Evolutionary conservation across 1,140 invertebrate species (phyloP).

Genomic region (Drosophila lacertosa): DNA sequence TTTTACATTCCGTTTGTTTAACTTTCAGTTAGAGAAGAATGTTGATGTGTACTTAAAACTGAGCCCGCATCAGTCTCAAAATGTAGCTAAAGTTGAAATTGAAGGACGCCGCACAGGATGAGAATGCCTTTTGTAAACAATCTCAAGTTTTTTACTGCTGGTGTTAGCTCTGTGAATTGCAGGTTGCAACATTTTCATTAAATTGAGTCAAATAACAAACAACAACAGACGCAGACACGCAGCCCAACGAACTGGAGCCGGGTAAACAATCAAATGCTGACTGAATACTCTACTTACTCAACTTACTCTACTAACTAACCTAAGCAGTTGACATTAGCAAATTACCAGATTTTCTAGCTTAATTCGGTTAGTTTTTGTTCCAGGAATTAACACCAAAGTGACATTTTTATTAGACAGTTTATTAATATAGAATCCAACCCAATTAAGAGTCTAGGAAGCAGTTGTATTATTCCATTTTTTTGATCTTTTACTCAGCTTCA

Average conservation of each 20-base stretch:
- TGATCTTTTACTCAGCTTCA: too few relatives aligned
- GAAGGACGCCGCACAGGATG: background rate
- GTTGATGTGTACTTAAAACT: conserved; percentile 68
- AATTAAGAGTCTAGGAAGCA: too few relatives aligned
- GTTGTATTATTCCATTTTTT: too few relatives aligned
- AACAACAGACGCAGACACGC: conserved; percentile 39
- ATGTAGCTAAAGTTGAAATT: background rate
- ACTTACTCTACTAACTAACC: conserved; percentile 44
- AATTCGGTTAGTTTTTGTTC: background rate
- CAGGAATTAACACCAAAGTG: background rate
- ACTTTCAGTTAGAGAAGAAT: conserved; percentile 49
- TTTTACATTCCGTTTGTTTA: conserved; percentile 71
- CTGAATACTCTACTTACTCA: too few relatives aligned
- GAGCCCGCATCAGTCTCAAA: conserved; percentile 59
- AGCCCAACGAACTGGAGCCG: conserved; percentile 15
- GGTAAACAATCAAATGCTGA: conserved; percentile 70
- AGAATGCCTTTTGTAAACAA: conserved; percentile 58
- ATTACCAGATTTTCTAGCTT: conserved; percentile 29
- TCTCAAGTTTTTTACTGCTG: conserved; percentile 69
- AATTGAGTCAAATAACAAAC: conserved; percentile 78
- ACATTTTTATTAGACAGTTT: too few relatives aligned
- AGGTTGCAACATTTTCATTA: conserved; percentile 82
- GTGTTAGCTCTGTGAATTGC: conserved; percentile 77
- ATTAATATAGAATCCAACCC: too few relatives aligned
- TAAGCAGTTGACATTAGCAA: conserved; percentile 54